These are phyloP conservation scores for Metaphire vulgaris DNA, from an alignment of 1,140 invertebrate species.

Conservation along the genomic window DNA sequence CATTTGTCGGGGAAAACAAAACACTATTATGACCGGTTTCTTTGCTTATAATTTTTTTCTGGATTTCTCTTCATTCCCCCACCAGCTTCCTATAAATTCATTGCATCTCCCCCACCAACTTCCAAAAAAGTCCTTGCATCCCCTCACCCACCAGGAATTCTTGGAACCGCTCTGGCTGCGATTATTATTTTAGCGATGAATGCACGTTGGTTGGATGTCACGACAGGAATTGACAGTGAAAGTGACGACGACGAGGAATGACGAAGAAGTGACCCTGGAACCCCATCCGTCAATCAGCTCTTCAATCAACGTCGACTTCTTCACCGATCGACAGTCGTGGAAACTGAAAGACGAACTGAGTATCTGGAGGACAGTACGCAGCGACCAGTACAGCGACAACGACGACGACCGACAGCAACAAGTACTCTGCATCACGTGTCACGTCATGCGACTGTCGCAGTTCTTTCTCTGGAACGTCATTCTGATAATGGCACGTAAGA, in stretches of 20 bases:
- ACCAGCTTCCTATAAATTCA: too few relatives aligned
- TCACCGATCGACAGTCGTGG: background rate
- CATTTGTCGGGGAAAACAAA: too few relatives aligned
- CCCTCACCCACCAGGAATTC: too few relatives aligned
- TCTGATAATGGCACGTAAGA: background rate
- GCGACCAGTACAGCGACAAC: background rate
- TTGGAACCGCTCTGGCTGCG: too few relatives aligned
- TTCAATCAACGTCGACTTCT: background rate
- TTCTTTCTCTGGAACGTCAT: background rate
- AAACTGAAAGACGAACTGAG: background rate
- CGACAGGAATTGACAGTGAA: background rate
- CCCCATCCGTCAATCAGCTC: background rate
- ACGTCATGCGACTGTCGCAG: background rate
- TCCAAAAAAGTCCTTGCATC: too few relatives aligned
- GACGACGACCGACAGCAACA: background rate
- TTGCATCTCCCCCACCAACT: too few relatives aligned
- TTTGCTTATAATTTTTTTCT: too few relatives aligned
- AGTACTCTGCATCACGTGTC: background rate
- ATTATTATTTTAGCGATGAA: too few relatives aligned
- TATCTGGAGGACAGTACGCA: background rate
- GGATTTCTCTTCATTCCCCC: too few relatives aligned
- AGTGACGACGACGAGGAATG: background rate
- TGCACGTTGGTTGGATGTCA: too few relatives aligned
- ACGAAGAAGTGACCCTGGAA: background rate
- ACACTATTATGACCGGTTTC: too few relatives aligned